These are phyloP conservation scores for Sebastes minor DNA, from an alignment of 2,797 vertebrate genomes.

Conservation along the genomic window DNA sequence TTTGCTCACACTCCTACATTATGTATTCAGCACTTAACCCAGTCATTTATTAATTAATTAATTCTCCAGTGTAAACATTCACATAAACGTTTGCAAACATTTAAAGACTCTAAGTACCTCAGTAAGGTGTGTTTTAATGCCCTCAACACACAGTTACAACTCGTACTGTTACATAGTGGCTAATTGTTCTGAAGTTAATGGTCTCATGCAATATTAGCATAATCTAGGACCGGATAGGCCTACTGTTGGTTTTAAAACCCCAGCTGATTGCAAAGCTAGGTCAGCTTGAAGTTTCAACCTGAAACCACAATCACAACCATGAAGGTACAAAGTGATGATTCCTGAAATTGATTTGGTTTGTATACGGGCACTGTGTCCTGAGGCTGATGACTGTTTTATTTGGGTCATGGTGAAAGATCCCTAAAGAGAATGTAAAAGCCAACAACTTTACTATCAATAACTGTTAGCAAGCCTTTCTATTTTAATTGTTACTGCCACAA, in stretches of 20 bases:
- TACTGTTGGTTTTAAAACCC: not conserved
- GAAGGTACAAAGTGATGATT: not conserved
- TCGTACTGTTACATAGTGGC: not conserved
- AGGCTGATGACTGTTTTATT: not conserved
- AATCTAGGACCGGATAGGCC: not conserved
- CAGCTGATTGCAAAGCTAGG: not conserved
- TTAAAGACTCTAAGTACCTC: not conserved
- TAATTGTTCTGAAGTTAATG: constrained; percentile 1
- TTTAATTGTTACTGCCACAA: not conserved
- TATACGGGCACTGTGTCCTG: not conserved
- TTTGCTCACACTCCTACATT: not conserved
- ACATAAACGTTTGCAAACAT: not conserved
- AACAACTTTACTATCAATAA: not conserved
- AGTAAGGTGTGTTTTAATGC: not conserved
- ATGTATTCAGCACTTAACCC: constrained; percentile 3
- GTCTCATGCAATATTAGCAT: not conserved
- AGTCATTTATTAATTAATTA: constrained; percentile 1
- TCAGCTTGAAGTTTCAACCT: not conserved
- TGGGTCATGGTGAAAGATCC: not conserved
- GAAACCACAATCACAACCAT: not conserved
- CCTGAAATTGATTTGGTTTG: not conserved
- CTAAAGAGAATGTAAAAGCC: not conserved
- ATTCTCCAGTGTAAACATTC: not conserved
- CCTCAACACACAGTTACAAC: not conserved
- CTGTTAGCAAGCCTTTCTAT: not conserved